Evolutionary conservation across 2,113 vertebrate genomes (phyloP).

Genomic region (Calypte anna): DNA sequence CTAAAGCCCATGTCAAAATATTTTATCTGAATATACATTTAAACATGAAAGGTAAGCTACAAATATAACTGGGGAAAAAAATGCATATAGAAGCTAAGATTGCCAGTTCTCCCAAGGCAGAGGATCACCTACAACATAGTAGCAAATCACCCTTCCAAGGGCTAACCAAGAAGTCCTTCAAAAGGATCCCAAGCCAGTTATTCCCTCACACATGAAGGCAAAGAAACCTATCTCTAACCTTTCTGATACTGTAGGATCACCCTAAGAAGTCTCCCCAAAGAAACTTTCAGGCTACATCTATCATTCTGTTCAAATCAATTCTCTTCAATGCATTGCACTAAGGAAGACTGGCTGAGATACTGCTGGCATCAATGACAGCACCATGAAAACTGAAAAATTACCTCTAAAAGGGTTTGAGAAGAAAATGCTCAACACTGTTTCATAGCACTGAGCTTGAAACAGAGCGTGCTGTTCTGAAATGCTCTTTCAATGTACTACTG

Average conservation of each 20-base stretch:
- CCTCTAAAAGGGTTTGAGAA: conserved; percentile 17
- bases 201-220: background rate
- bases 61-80: background rate
- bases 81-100: background rate
- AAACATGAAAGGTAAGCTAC: background rate
- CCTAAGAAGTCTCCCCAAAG: background rate
- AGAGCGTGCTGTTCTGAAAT: background rate
- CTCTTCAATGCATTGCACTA: background rate
- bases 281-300: conserved; percentile 19
- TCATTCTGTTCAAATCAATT: conserved; percentile 32
- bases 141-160: background rate
- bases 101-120: background rate
- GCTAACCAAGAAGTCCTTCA: background rate
- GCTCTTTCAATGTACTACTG: background rate
- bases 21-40: background rate
- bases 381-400: conserved; percentile 58
- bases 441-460: background rate
- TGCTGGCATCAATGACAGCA: conserved; percentile 3
- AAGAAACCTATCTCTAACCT: background rate
- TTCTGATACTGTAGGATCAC: background rate
- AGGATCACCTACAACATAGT: background rate
- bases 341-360: background rate
- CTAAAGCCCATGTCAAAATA: background rate
- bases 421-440: conserved; percentile 1
- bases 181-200: background rate